These are phyloP conservation scores for Thalpophila matura DNA, from an alignment of 2,888 invertebrate species.

Conservation along the genomic window DNA sequence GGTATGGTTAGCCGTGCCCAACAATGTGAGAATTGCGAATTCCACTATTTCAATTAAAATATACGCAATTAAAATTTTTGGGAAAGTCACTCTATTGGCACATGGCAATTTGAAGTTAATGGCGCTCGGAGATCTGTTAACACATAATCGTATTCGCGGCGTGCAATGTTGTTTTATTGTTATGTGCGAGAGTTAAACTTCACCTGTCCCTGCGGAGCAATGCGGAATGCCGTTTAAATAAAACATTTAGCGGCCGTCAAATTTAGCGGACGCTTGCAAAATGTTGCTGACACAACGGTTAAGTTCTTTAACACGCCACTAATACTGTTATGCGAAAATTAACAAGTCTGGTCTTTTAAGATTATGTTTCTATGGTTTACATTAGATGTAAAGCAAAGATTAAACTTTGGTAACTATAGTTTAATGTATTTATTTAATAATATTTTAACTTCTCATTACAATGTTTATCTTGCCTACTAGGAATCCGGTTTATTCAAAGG, in stretches of 20 bases:
- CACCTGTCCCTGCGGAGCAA: constrained; percentile 50
- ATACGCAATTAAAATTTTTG: constrained; percentile 40
- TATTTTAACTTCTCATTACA: neutral
- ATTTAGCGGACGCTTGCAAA: constrained; percentile 83
- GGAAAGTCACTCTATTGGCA: constrained; percentile 50
- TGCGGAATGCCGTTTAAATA: constrained; percentile 77
- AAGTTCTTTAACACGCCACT: constrained; percentile 77
- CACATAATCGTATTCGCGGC: constrained; percentile 32
- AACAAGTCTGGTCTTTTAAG: constrained; percentile 55
- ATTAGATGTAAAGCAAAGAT: constrained; percentile 25
- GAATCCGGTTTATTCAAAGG: constrained; percentile 14
- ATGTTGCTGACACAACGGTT: constrained; percentile 73
- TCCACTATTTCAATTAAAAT: constrained; percentile 52
- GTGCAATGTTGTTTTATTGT: constrained; percentile 51
- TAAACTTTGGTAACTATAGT: neutral
- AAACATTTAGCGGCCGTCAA: constrained; percentile 75
- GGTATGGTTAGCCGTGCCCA: constrained; percentile 51
- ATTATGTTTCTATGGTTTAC: constrained; percentile 35
- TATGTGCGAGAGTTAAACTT: constrained; percentile 34
- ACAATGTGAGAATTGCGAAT: constrained; percentile 60
- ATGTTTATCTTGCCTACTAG: neutral
- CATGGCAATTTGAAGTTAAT: constrained; percentile 47
- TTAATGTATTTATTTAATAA: neutral
- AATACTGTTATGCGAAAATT: constrained; percentile 79
- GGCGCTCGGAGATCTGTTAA: constrained; percentile 37